phyloP scores from a whole-genome alignment of 2,888 invertebrate species.

The Sabellastarte sp. region DNA sequence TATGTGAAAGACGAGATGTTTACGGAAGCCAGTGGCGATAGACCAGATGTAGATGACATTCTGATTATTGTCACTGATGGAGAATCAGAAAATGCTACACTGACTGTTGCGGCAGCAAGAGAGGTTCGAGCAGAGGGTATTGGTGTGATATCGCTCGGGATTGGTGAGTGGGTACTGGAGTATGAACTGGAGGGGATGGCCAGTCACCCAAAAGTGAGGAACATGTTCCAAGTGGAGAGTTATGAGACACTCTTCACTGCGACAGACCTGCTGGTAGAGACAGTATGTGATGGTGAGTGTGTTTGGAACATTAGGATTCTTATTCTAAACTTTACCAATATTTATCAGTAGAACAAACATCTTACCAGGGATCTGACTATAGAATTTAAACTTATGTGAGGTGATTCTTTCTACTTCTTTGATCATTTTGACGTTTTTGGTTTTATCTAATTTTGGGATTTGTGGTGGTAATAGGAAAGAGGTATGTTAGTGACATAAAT shows the following conservation, averaged over 20 bases:
- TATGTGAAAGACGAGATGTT: conserved; percentile 40
- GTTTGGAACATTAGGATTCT: no score
- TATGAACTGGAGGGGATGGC: conserved; percentile 26
- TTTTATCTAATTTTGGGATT: no score
- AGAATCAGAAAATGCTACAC: conserved; percentile 41
- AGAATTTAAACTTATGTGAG: no score
- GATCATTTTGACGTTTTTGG: no score
- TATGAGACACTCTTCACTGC: conserved; percentile 23
- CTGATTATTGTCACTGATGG: conserved; percentile 47
- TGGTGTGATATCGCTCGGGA: conserved; percentile 23
- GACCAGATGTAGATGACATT: conserved; percentile 35
- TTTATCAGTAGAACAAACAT: no score
- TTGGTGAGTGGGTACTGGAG: conserved; percentile 22
- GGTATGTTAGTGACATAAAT: no score
- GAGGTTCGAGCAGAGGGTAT: conserved; percentile 15
- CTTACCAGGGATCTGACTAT: no score
- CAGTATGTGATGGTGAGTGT: conserved; percentile 25
- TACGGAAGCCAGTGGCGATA: conserved; percentile 37
- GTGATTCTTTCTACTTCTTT: no score
- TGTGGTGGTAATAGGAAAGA: no score
- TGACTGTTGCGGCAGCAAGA: conserved; percentile 16
- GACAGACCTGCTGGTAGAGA: conserved; percentile 17
- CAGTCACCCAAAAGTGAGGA: conserved; percentile 23
- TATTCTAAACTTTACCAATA: no score
- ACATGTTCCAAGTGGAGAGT: conserved; percentile 17